phyloP scores from a whole-genome alignment of 2,113 vertebrate species.

The Sphyrna mokarran region DNA sequence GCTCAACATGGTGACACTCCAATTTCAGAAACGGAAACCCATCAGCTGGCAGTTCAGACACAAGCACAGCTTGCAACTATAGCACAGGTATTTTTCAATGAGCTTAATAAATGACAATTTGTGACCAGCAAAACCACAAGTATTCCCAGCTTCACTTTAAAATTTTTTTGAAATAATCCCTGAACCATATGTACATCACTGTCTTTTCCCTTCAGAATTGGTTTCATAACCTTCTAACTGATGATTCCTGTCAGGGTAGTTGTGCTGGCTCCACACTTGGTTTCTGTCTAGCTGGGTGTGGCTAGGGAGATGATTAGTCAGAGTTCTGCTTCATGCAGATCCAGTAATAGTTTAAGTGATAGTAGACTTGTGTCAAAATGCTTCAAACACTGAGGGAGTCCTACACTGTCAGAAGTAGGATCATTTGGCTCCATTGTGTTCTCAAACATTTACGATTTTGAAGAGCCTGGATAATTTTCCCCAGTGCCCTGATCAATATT shows the following conservation, averaged over 20 bases:
- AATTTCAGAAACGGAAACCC: slow-evolving; percentile 85
- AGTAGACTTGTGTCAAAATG: neutral
- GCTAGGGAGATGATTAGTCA: neutral
- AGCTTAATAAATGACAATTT: slow-evolving; percentile 37
- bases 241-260: neutral
- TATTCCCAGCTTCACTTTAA: neutral
- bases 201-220: neutral
- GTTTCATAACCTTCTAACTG: neutral
- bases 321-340: neutral
- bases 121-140: neutral
- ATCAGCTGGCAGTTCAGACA: slow-evolving; percentile 81
- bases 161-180: neutral
- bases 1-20: slow-evolving; percentile 89
- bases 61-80: slow-evolving; percentile 83
- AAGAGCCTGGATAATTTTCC: neutral
- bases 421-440: neutral
- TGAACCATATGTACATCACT: neutral
- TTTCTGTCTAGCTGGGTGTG: neutral
- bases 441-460: neutral
- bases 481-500: neutral
- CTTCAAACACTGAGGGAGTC: neutral
- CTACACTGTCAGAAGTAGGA: neutral
- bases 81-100: slow-evolving; percentile 74
- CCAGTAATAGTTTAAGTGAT: neutral
- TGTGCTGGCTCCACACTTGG: neutral